Base-by-base conservation (phyloP, 2,888 invertebrate species). In the Falcaria lacertinaria region DNA sequence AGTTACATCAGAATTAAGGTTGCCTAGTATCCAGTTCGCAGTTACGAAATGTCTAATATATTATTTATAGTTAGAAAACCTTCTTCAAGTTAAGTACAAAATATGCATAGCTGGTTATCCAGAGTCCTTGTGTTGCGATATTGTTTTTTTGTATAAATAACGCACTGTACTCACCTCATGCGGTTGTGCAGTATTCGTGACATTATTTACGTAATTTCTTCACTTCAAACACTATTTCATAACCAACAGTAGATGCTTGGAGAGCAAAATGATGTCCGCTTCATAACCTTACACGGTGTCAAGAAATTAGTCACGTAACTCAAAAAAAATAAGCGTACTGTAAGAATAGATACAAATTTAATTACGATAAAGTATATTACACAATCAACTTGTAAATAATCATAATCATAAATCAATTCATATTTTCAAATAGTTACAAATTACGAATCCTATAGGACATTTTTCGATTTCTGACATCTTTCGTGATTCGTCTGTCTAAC, bases 181-280 rank as follows among this genome's bases (percentile, higher is more conserved):
- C 82, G 85, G 68, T 87, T 81, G 62, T 87, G 84, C 42, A 89
- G 77, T 71, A 89, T 85, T 66, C 88, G 80, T 53, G 89, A 88
- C 89, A 89, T 88, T 60, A 52, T 84, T 78, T 69, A 72, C 64
- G 71, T 76, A 69, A 75, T 70, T 70, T 59, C 49, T 72, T 69
- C 45, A 64, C 57, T 57, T 69, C 59, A 58, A 59, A 63, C 58
- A 64, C 60, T 70, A 70, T 72, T 71, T 73, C 74, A 75, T 80
- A 78, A 78, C 78, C 74, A 75, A 65, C 60, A 49, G 48, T 50
- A 48, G 48, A 51, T 59, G 48, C 52, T 58, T 61, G 50, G 43
- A 49, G 49, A 58, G 60, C 63, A 59, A 64, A 63, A 66, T 58
- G 54, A 56, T 54, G 41, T 50, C 55, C 70, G 77, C 66, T 74